These are phyloP conservation scores for Sylvilagus bachmani DNA, from an alignment of 2,113 vertebrate genomes.

Conservation along the genomic window DNA sequence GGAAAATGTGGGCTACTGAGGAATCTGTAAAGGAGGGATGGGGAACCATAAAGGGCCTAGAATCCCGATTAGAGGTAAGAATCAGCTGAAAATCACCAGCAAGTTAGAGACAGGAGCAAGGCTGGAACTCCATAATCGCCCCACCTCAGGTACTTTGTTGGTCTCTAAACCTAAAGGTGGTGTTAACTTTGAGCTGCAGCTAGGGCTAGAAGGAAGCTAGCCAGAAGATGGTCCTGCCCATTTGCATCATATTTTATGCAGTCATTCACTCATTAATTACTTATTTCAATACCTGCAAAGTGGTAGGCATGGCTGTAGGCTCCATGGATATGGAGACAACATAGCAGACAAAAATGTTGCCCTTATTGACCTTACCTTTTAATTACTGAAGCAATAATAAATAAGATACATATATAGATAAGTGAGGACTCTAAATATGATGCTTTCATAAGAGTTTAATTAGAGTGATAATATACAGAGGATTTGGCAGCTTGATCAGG, in stretches of 20 bases:
- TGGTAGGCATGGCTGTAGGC: not conserved
- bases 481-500: not conserved
- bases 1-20: not conserved
- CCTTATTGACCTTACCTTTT: not conserved
- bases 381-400: constrained; percentile 14
- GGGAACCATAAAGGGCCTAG: not conserved
- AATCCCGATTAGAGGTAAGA: not conserved
- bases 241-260: not conserved
- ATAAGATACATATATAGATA: not conserved
- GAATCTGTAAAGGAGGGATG: not conserved
- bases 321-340: not conserved
- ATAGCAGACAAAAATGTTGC: not conserved
- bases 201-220: not conserved
- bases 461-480: not conserved
- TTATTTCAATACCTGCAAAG: not conserved
- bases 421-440: not conserved
- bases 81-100: not conserved
- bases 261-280: not conserved
- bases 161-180: not conserved
- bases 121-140: not conserved
- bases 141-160: not conserved
- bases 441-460: not conserved
- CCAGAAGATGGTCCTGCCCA: not conserved
- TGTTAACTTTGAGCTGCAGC: constrained; percentile 17
- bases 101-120: not conserved